Evolutionary conservation across 2,113 vertebrate species (phyloP), one percentile per base, ranked within the genome.

Genomic region (Chrysemys picta): DNA sequence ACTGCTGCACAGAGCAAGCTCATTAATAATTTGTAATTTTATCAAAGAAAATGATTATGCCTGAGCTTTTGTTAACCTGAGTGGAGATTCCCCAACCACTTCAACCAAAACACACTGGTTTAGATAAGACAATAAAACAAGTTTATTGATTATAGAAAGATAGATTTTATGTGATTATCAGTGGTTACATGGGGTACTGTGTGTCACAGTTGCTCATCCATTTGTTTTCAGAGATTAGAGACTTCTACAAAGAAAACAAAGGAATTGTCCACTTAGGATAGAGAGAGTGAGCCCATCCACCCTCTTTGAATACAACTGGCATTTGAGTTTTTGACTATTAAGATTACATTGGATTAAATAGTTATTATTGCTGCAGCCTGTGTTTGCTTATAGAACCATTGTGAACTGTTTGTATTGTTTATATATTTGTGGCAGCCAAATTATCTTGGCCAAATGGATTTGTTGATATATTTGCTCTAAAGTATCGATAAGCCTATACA

Each of bases 231-330:
- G 22, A 31, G 8, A 9, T 75, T 4, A n/a, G 47, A 47, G 89
- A 25, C 29, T 80, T 8, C 29, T 42, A 0, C 49, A 81, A 10
- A 54, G 45, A 50, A 57, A 29, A 1, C 90, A 56, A 87, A 78
- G 54, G 7, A 9, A 0, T 5, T 81, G 14, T 95, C 0, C 0
- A 24, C 25, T n/a, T n/a, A 1, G 2, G 21, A 4, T 35, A 76
- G 52, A 52, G 62, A 89, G 80, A 52, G 82, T 82, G 38, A 8
- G 9, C n/a, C 35, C 35, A 38, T 38, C 3, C 3, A 1, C 2
- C 17, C 2, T 31, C 1, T 1, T 19, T 86, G 56, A 65, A 17
- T 52, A 27, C 8, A 31, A 75, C 19, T 2, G 8, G 14, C 38
- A 25, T 24, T 12, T 24, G 49, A 3, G 10, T 1, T 52, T 83